Conservation (phyloP, 1,140 invertebrate species). For the Rhagoletis pomonella region DNA sequence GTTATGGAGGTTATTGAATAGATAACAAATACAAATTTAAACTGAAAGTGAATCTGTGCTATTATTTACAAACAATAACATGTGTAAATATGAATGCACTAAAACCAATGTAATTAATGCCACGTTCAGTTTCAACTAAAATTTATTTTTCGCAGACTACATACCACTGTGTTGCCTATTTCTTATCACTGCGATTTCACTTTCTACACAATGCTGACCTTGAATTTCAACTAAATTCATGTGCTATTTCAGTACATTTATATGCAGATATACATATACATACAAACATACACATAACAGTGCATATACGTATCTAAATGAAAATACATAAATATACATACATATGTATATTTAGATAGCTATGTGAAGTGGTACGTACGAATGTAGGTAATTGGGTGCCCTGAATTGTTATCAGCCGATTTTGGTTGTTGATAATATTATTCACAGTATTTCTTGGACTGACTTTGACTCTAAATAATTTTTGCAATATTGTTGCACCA, state of each 20-base stretch:
- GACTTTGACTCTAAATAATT: neutral
- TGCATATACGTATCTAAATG: too few relatives aligned
- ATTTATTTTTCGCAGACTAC: neutral
- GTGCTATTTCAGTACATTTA: neutral
- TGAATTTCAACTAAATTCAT: neutral
- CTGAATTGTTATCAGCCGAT: neutral
- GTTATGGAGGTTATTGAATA: conserved; percentile 24
- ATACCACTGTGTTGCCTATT: neutral
- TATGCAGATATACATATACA: neutral
- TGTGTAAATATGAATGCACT: neutral
- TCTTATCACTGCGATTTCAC: conserved; percentile 16
- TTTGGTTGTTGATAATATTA: conserved; percentile 16
- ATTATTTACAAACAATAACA: neutral
- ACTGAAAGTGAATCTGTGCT: neutral
- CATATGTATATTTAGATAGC: neutral
- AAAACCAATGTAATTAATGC: neutral
- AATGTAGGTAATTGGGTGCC: conserved; percentile 40
- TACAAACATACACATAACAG: neutral
- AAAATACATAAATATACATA: too few relatives aligned
- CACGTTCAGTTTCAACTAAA: conserved; percentile 31
- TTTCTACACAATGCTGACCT: conserved; percentile 10
- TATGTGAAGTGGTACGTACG: neutral
- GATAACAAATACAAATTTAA: conserved; percentile 1
- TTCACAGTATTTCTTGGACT: neutral
- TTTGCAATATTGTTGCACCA: conserved; percentile 33